Base-by-base conservation (phyloP, 2,888 invertebrate genomes). In the Cyrtodaria siliqua region DNA sequence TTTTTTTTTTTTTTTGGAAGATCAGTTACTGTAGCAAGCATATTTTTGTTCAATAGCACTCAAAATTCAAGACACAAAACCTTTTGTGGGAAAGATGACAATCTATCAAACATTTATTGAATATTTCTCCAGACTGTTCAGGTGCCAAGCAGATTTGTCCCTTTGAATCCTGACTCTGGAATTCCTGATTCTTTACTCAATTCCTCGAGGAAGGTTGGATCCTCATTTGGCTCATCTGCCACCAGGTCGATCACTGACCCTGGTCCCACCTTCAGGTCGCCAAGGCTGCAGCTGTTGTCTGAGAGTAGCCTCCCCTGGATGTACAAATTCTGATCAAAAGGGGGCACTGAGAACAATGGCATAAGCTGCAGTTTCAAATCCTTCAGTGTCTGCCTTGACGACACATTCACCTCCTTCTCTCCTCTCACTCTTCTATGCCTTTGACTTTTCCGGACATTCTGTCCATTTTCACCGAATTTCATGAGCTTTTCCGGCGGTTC, bases 341-440 rank as follows among this genome's bases (percentile, higher is more conserved):
- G 92, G 16, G 93, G 90, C 12, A 93, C 92, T n/a, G 90, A 88
- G 82, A 93, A 93, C 49, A 89, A 66, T 60, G 90, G 90, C 92
- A 93, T 93, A 12, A 93, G 86, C 92, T 93, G 86, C 23, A 93
- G 86, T 85, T 94, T 94, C 44, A 94, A 89, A 55, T 93, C 93
- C 73, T 91, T 89, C 2, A 94, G 86, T 2, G 93, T 93, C 52
- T 92, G 85, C 27, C 84, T 84, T 0, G 94, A 94, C 0, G 93
- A 93, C 1, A 94, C 93, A 27, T 79, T 88, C 18, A 94, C 81
- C 73, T 93, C 92, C 71, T 93, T 93, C 78, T 93, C 94, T 12
- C 93, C 93, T 14, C 92, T 89, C 6, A 90, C 89, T 64, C 90
- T 91, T 56, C 93, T 87, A 55, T 92, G 92, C 26, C 94, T 82